A percentile compares a stretch with the other conserved stretches of the same genome.
phyloP scores from a whole-genome alignment of 2,797 vertebrate genomes.

The Triplophysa yarkandensis region DNA sequence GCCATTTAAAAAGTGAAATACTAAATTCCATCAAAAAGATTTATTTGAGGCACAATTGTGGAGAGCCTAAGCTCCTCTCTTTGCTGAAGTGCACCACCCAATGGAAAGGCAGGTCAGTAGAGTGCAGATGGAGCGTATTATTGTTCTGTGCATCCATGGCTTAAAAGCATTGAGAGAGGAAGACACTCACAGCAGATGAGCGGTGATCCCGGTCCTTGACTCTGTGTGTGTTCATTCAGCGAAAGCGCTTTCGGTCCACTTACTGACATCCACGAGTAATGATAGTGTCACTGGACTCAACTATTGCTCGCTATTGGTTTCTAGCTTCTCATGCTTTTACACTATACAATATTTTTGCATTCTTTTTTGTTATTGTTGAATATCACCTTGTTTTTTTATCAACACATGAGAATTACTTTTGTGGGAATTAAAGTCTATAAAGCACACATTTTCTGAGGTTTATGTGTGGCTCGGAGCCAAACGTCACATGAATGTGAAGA shows the following conservation, averaged over 20 bases:
- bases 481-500: background rate
- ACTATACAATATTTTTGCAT: background rate
- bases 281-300: constrained; percentile 27
- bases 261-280: constrained; percentile 33
- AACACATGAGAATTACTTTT: background rate
- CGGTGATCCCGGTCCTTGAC: constrained; percentile 31
- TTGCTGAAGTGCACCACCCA: constrained; percentile 51
- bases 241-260: constrained; percentile 35
- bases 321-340: background rate
- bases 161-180: constrained; percentile 5
- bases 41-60: background rate
- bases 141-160: constrained; percentile 29
- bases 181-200: constrained; percentile 21
- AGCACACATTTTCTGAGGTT: background rate
- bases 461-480: constrained; percentile 1
- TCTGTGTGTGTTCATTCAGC: constrained; percentile 34
- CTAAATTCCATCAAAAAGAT: background rate
- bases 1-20: background rate
- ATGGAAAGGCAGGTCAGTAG: constrained; percentile 38
- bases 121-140: constrained; percentile 34
- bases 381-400: background rate
- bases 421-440: background rate
- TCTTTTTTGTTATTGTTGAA: too few relatives aligned
- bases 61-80: background rate
- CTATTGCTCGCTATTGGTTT: background rate